Evolutionary conservation across 2,113 vertebrate genomes (phyloP), one percentile per base, ranked within the genome.

Genomic region (Chinchilla lanigera): DNA sequence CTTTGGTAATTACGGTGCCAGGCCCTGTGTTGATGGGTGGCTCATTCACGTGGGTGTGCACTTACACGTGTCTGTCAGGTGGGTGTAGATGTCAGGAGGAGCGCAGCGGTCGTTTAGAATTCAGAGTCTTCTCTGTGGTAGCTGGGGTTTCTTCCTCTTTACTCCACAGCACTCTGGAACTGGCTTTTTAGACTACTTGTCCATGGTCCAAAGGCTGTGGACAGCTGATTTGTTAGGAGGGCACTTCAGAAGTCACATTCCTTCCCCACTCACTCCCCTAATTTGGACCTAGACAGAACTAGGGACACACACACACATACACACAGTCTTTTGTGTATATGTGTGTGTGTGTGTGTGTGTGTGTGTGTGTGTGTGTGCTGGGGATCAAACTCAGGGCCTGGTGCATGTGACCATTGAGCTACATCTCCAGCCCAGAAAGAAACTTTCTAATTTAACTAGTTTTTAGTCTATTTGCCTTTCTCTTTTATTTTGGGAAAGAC

Each of bases 291-390:
- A 54, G 22, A 69, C 22, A 90, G 65, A 85, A 78, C 58, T 67
- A 22, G 67, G 67, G 17, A 38, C 35, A 71, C n/a, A 38, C 17
- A 71, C 14, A n/a, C 17, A 71, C 17, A n/a, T n/a, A n/a, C n/a
- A n/a, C n/a, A n/a, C n/a, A n/a, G n/a, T n/a, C n/a, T n/a, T n/a
- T n/a, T n/a, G n/a, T n/a, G n/a, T n/a, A n/a, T n/a, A n/a, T n/a
- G n/a, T n/a, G n/a, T n/a, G n/a, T n/a, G n/a, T 60, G 4, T 30
- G 28, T 17, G 5, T n/a, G 16, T 19, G 5, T 7, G 1, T 6
- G 6, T 17, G 7, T n/a, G 35, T n/a, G 16, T 69, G 33, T 19
- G 35, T n/a, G 5, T 3, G 2, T 38, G 17, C 20, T 73, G 22
- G 38, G 22, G 20, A 44, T 73, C 9, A 73, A 73, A 44, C 12